Conservation (phyloP, 2,113 vertebrate genomes). For the rat (Rattus norvegicus) region GRCr8 NC_086020.1:215047501-215048000, state of each 20-base stretch:
- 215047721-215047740: neutral
- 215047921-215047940: neutral
- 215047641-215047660: neutral
- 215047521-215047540: neutral
- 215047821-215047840: neutral
- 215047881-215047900: neutral
- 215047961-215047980: neutral
- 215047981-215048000: neutral
- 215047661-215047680: neutral
- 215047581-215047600: neutral
- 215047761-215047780: neutral
- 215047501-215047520: neutral
- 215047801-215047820: neutral
- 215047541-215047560: neutral
- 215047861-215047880: neutral
- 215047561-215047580: neutral
- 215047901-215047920: neutral
- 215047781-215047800: neutral
- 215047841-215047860: neutral
- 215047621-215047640: neutral
- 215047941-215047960: neutral
- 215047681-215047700: neutral
- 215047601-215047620: neutral
- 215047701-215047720: neutral
- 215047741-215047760: neutral